Conservation (phyloP, 2,113 vertebrate species). For the Phodopus roborovskii region DNA sequence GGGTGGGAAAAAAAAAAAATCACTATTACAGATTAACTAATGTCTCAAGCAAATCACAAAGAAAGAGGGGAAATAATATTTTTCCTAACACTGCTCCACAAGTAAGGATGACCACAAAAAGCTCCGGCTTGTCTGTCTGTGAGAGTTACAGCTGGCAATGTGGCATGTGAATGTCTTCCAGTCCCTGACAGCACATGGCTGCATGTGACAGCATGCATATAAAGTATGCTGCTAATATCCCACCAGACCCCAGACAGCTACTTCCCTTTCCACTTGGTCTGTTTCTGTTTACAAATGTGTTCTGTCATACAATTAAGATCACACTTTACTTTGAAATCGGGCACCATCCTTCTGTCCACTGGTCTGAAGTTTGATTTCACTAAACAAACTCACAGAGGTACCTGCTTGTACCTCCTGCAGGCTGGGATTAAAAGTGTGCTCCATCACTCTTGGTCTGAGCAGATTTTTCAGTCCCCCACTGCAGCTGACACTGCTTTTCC, state of each 20-base stretch:
- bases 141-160: neutral
- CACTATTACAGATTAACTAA: neutral
- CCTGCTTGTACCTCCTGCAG: neutral
- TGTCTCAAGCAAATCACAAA: neutral
- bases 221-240: neutral
- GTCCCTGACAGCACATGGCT: neutral
- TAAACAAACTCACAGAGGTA: neutral
- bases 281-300: neutral
- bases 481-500: neutral
- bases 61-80: neutral
- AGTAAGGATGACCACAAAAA: neutral
- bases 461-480: neutral
- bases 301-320: neutral
- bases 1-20: neutral
- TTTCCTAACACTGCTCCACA: neutral
- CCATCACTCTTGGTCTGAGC: neutral
- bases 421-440: neutral
- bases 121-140: neutral
- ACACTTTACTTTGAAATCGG: neutral
- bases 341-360: neutral
- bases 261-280: neutral
- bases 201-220: neutral
- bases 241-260: accelerated
- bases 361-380: neutral
- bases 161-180: neutral